Conservation (phyloP, 2,797 vertebrate genomes). For the Petrocephalus sullivani region DNA sequence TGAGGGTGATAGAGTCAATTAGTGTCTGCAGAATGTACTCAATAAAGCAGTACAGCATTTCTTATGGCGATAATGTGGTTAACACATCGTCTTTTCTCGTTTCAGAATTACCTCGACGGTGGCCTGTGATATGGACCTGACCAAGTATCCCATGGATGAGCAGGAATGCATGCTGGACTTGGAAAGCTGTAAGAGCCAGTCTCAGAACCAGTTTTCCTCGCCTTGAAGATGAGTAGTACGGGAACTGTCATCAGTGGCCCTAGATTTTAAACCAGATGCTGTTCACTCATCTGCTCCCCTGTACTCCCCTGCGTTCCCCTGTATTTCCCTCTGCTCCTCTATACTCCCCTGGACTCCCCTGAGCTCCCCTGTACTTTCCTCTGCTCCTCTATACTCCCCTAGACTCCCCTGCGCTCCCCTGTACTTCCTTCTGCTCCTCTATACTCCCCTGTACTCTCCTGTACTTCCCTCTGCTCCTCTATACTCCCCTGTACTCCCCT, state of each 20-base stretch:
- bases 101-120: constrained; percentile 89
- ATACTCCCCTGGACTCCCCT: background rate
- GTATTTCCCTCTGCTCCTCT: background rate
- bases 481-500: too few relatives aligned
- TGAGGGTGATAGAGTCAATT: background rate
- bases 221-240: background rate
- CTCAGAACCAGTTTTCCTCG: background rate
- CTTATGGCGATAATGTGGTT: background rate
- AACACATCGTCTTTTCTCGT: background rate
- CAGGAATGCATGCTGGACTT: constrained; percentile 95
- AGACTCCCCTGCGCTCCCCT: too few relatives aligned
- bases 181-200: constrained; percentile 86
- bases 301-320: background rate
- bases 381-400: too few relatives aligned
- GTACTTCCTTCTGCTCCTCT: too few relatives aligned
- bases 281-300: background rate
- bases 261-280: background rate
- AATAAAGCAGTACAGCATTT: background rate
- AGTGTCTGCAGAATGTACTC: background rate
- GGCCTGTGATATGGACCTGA: constrained; percentile 97
- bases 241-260: background rate
- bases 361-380: background rate
- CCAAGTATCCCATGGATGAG: constrained; percentile 97
- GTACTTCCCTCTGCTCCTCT: too few relatives aligned
- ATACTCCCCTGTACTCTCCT: too few relatives aligned